A percentile compares a stretch with the other conserved stretches of the same genome.
phyloP scores from a whole-genome alignment of 2,113 vertebrate genomes.

The Mormyrus lacerda region DNA sequence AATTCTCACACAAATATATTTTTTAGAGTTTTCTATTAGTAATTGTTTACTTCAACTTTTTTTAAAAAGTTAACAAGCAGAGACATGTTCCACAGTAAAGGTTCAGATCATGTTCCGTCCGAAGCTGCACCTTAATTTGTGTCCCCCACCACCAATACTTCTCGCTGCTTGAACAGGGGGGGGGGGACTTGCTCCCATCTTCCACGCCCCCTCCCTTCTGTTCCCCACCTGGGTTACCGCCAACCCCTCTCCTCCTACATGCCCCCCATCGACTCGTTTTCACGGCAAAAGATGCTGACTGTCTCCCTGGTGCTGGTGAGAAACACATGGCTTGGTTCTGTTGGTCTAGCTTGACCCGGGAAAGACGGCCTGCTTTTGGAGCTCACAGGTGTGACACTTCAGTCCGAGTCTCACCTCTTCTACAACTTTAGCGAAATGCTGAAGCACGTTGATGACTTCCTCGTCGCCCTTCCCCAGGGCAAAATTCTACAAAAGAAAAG shows the following conservation, averaged over 20 bases:
- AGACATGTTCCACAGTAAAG: background rate
- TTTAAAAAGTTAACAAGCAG: background rate
- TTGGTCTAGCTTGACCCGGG: background rate
- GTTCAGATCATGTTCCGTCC: background rate
- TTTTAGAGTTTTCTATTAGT: background rate
- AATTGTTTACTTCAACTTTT: background rate
- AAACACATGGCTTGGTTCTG: background rate
- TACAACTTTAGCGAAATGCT: slow-evolving; percentile 85
- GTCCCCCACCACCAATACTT: background rate
- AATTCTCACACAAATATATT: background rate
- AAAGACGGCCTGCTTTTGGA: too few species aligned
- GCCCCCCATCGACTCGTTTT: background rate
- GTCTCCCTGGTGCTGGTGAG: background rate
- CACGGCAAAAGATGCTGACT: background rate
- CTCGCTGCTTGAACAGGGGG: background rate
- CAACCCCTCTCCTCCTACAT: background rate
- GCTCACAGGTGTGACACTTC: background rate
- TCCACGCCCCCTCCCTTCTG: background rate
- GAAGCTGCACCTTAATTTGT: background rate
- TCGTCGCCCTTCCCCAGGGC: slow-evolving; percentile 94
- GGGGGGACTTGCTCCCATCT: background rate
- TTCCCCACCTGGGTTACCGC: background rate
- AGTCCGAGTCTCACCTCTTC: slow-evolving; percentile 73
- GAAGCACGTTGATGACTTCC: slow-evolving; percentile 86
- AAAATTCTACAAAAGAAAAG: slow-evolving; percentile 76